Evolutionary conservation across 2,113 vertebrate species (phyloP), one percentile per base, ranked within the genome.

Genomic region (Turnix velox): DNA sequence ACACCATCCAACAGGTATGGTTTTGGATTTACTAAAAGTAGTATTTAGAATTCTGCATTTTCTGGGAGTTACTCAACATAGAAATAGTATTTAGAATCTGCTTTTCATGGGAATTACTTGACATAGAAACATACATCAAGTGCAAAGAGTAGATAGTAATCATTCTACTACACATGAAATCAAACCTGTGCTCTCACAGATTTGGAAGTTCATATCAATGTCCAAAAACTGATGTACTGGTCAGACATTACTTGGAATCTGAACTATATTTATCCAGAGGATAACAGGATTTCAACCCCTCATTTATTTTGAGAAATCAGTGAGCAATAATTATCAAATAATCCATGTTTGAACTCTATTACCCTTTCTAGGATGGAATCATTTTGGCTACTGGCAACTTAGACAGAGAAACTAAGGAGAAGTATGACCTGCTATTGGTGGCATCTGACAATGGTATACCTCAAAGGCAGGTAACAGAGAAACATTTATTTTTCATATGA

Each of bases 401-500:
- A 51, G 98, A 98, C 88, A 96, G 98, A 63, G 98, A 98, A 90
- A 84, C 25, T 4, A 97, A 85, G 75, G 98, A 97, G 2, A 72
- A 69, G 6, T 96, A 98, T 14, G 95, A 98, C 12, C 77, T 98
- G 66, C 24, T 97, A 22, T 40, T 98, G 57, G 76, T 90, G 66
- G 97, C 98, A 5, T 95, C 96, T 23, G 98, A 98, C 61, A 79
- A 95, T 0, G 98, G 98, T 52, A 83, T 58, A 31, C 98, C 98
- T 31, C 95, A 84, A 62, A 96, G 97, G 92, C 94, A 98, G 96
- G 98, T 98, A 96, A 94, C 18, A 20, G 23, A 66, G 45, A 62
- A 81, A 23, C 37, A 10, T 7, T 24, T 45, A 7, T 46, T 72
- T 55, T 35, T 75, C 20, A 25, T 18, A 65, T 83, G 13, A 24